A percentile compares a stretch with the other conserved stretches of the same genome.
Evolutionary conservation across 2,888 invertebrate genomes (phyloP).

Genomic region (Chromoteleia sp.): DNA sequence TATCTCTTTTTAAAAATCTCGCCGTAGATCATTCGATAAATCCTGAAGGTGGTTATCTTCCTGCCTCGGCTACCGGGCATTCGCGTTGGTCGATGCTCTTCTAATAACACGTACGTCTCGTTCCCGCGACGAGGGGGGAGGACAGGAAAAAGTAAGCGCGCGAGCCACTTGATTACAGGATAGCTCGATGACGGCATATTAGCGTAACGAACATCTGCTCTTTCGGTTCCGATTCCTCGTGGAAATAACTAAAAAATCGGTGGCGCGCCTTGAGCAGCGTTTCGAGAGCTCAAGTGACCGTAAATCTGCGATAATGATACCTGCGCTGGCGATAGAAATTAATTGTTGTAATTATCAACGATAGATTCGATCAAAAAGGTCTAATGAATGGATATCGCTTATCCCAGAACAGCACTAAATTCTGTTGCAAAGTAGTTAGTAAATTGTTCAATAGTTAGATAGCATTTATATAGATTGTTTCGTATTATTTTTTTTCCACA

Average conservation of each 20-base stretch:
- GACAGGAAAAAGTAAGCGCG: slow-evolving; percentile 64
- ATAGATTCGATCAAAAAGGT: slow-evolving; percentile 14
- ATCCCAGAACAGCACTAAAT: neutral
- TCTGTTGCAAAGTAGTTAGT: too few relatives aligned
- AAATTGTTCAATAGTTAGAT: too few relatives aligned
- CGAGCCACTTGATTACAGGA: slow-evolving; percentile 79
- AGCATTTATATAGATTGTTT: too few relatives aligned
- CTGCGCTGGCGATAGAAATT: slow-evolving; percentile 28
- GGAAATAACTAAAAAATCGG: slow-evolving; percentile 26
- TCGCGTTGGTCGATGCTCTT: slow-evolving; percentile 67
- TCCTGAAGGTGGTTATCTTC: slow-evolving; percentile 64
- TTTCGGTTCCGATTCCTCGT: slow-evolving; percentile 71
- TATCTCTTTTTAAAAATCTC: slow-evolving; percentile 62
- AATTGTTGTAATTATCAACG: slow-evolving; percentile 45
- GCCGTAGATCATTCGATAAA: slow-evolving; percentile 67
- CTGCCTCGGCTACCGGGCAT: slow-evolving; percentile 60
- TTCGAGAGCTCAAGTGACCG: slow-evolving; percentile 23
- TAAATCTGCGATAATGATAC: slow-evolving; percentile 51
- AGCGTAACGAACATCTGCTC: slow-evolving; percentile 74
- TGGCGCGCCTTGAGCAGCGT: slow-evolving; percentile 21
- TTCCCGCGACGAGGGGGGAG: slow-evolving; percentile 18
- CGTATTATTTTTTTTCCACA: too few relatives aligned
- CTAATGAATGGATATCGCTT: slow-evolving; percentile 14
- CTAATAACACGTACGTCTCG: slow-evolving; percentile 69
- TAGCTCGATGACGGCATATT: slow-evolving; percentile 78